Percentiles rank a stretch among this genome's conserved stretches.
Conservation (phyloP, 2,888 invertebrate genomes). For the Deilephila elpenor region DNA sequence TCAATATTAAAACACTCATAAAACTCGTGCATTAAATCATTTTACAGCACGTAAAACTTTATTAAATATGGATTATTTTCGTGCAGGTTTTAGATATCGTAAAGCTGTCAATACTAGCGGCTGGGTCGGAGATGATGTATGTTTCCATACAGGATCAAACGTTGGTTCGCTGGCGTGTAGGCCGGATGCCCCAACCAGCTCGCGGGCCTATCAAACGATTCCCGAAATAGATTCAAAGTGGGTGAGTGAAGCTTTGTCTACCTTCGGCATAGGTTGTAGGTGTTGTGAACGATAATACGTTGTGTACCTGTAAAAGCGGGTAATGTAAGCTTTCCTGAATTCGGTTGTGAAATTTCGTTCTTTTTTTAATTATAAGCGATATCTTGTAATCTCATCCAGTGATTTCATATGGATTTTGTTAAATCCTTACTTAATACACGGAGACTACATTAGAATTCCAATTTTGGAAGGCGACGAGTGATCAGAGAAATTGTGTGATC, state of each 20-base stretch:
- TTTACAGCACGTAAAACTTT: conserved; percentile 36
- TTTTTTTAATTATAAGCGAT: too few species aligned
- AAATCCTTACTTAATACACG: too few species aligned
- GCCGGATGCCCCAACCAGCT: conserved; percentile 31
- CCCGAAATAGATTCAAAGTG: conserved; percentile 33
- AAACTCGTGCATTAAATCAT: conserved; percentile 19
- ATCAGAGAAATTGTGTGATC: too few species aligned
- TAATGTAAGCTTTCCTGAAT: too few species aligned
- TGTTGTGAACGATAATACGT: background rate
- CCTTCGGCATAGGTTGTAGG: background rate
- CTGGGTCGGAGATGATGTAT: conserved; percentile 46
- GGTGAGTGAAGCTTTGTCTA: conserved; percentile 32
- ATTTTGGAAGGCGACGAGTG: too few species aligned
- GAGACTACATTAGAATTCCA: too few species aligned
- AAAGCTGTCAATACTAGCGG: conserved; percentile 51
- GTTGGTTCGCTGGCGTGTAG: background rate
- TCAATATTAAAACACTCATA: conserved; percentile 19
- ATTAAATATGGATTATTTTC: conserved; percentile 47
- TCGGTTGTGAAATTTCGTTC: too few species aligned
- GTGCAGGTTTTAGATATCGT: conserved; percentile 44
- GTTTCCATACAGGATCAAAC: conserved; percentile 40
- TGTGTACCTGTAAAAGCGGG: background rate
- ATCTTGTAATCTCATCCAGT: too few species aligned
- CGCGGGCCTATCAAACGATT: conserved; percentile 41
- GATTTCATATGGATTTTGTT: too few species aligned